A percentile compares a stretch with the other conserved stretches of the same genome.
Evolutionary conservation across 2,888 invertebrate genomes (phyloP).

Genomic region (Germaria angustata): DNA sequence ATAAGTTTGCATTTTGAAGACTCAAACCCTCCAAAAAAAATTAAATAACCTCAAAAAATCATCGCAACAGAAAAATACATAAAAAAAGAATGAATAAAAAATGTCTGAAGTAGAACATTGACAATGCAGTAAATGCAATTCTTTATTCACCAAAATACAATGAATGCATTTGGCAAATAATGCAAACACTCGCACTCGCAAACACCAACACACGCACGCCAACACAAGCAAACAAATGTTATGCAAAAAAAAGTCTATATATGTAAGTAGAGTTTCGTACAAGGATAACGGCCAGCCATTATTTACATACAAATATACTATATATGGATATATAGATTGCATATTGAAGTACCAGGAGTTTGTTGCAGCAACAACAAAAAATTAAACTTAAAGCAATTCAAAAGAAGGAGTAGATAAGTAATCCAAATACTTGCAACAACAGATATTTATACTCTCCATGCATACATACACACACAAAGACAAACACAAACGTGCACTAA

Average conservation of each 20-base stretch:
- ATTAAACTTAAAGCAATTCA: constrained; percentile 37
- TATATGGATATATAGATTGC: not conserved
- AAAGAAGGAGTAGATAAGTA: constrained; percentile 59
- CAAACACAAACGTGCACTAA: not conserved
- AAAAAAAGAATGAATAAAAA: constrained; percentile 23
- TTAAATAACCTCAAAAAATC: constrained; percentile 63
- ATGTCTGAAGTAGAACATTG: constrained; percentile 67
- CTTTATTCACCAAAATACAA: constrained; percentile 30
- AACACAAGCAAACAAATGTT: constrained; percentile 34
- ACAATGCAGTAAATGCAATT: constrained; percentile 66
- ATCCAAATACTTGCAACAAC: constrained; percentile 38
- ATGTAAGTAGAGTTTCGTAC: constrained; percentile 35
- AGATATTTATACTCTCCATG: not conserved
- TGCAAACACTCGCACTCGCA: constrained; percentile 14
- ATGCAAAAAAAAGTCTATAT: constrained; percentile 19
- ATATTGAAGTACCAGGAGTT: constrained; percentile 21
- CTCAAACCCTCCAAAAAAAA: constrained; percentile 50
- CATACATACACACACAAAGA: not conserved
- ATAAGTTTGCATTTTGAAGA: constrained; percentile 66
- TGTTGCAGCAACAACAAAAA: constrained; percentile 30
- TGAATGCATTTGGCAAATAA: constrained; percentile 62
- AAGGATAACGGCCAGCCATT: constrained; percentile 54
- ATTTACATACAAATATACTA: not conserved
- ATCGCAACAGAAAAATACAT: constrained; percentile 27
- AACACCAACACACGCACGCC: constrained; percentile 18